Conservation (phyloP, 2,113 vertebrate genomes). For the Tylochromis polylepis region DNA sequence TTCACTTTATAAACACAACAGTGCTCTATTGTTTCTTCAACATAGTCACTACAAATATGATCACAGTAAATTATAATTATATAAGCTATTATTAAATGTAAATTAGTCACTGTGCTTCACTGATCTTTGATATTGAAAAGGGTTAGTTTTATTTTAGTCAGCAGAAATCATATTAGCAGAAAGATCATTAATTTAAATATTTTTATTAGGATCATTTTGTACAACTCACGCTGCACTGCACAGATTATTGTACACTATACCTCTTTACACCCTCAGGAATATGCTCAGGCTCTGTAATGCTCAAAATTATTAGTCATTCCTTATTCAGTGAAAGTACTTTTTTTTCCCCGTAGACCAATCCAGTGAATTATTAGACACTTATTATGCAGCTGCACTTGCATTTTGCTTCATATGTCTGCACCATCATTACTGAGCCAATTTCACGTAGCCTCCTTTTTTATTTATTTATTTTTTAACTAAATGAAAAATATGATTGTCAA, state of each 20-base stretch:
- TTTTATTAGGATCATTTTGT: not conserved
- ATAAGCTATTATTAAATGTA: not conserved
- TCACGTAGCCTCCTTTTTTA: not conserved
- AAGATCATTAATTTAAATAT: not conserved
- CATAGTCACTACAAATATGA: not conserved
- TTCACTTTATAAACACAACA: not conserved
- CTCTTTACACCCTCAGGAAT: not conserved
- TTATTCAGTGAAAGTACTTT: slow-evolving; percentile 11
- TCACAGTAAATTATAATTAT: not conserved
- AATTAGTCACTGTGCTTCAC: not conserved
- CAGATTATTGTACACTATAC: not conserved
- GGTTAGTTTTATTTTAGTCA: not conserved
- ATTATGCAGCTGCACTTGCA: slow-evolving; percentile 21
- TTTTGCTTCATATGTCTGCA: not conserved
- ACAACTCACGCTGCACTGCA: not conserved
- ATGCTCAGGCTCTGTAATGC: not conserved
- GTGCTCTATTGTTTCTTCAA: not conserved
- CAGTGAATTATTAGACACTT: slow-evolving; percentile 8
- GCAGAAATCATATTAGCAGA: not conserved
- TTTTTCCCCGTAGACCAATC: accelerated
- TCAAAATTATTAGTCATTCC: not conserved
- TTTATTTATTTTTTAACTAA: not conserved
- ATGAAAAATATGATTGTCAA: not conserved
- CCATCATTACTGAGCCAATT: not conserved
- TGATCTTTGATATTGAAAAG: not conserved